Evolutionary conservation across 2,113 vertebrate species (phyloP).

Genomic region (Oxyruncus cristatus): DNA sequence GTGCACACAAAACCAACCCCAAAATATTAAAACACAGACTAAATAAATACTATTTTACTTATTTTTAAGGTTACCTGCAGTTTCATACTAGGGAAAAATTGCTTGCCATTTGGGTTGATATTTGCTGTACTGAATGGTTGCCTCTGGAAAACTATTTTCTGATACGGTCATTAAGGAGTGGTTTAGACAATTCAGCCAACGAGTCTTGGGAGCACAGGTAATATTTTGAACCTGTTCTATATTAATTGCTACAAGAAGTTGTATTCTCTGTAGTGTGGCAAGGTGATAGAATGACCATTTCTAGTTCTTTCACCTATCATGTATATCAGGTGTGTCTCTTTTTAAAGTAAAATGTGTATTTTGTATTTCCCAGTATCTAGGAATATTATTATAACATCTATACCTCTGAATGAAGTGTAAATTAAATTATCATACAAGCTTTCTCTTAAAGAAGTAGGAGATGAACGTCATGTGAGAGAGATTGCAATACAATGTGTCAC

Average conservation of each 20-base stretch:
- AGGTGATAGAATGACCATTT: not conserved
- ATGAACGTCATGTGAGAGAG: not conserved
- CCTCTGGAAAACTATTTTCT: not conserved
- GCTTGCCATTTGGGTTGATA: not conserved
- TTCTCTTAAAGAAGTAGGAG: not conserved
- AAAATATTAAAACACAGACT: not conserved
- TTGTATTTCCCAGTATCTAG: not conserved
- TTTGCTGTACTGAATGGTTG: not conserved
- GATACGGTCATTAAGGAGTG: not conserved
- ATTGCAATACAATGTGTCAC: not conserved
- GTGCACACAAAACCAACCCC: not conserved
- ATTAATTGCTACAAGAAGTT: not conserved
- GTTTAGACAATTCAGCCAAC: not conserved
- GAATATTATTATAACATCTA: not conserved
- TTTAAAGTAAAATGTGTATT: not conserved
- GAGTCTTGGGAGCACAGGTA: not conserved
- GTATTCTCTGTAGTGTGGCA: not conserved
- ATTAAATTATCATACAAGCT: not conserved
- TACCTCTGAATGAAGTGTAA: not conserved
- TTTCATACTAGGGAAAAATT: not conserved
- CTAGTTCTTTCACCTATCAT: not conserved
- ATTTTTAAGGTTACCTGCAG: not conserved
- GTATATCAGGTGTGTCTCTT: not conserved
- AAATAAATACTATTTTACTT: not conserved
- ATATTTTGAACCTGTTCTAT: not conserved